Conservation (phyloP, 2,113 vertebrate genomes). For the Bos indicus region DNA sequence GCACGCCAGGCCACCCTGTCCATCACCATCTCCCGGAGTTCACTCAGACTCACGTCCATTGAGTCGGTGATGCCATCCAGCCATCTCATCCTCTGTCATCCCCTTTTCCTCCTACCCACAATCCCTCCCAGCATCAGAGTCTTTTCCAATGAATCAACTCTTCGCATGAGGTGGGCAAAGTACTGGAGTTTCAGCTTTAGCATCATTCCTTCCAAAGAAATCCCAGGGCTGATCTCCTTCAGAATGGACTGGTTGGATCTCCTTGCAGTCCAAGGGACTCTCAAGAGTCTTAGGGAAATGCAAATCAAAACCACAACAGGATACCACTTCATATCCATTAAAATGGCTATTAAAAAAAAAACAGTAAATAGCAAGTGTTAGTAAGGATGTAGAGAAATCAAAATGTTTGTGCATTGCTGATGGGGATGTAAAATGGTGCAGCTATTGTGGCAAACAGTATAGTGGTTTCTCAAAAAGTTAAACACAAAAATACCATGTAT, state of each 20-base stretch:
- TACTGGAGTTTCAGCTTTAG: no score
- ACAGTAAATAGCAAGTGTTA: not conserved
- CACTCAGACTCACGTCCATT: no score
- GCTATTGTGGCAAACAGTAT: not conserved
- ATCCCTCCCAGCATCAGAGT: no score
- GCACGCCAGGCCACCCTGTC: no score
- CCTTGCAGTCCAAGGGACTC: no score
- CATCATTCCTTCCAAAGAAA: no score
- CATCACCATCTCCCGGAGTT: rapidly evolving
- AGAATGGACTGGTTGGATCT: no score
- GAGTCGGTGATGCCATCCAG: no score
- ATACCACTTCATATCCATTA: not conserved
- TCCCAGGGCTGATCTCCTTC: no score
- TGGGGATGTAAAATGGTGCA: not conserved
- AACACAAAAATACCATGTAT: not conserved
- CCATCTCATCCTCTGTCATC: no score
- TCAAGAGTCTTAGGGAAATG: not conserved
- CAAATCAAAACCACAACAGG: not conserved
- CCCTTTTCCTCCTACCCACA: no score
- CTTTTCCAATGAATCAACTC: no score
- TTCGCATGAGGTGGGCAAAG: rapidly evolving
- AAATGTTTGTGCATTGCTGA: not conserved
- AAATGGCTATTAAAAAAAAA: not conserved
- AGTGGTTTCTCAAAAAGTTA: not conserved
- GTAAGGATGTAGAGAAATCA: not conserved